These are phyloP conservation scores for Lucilia sericata DNA, from an alignment of 1,140 invertebrate genomes.

Conservation along the genomic window DNA sequence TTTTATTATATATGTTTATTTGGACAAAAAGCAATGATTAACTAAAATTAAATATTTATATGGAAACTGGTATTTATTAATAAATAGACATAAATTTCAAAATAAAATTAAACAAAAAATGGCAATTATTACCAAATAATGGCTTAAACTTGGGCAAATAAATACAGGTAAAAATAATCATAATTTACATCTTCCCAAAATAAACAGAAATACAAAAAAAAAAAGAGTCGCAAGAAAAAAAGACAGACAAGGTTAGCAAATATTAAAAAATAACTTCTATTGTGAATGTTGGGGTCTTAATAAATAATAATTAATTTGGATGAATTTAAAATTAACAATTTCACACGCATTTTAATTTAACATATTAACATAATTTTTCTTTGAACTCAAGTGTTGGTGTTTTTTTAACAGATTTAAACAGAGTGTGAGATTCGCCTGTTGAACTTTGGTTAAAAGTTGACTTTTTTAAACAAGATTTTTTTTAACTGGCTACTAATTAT, in stretches of 20 bases:
- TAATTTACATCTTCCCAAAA: slow-evolving; percentile 1
- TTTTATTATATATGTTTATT: too few relatives aligned
- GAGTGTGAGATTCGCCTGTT: not conserved
- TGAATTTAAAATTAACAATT: slow-evolving; percentile 3
- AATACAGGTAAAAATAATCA: not conserved
- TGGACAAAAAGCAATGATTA: not conserved
- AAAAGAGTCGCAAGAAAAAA: not conserved
- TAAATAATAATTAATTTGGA: not conserved
- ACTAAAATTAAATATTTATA: not conserved
- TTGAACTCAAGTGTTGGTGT: not conserved
- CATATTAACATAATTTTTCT: not conserved
- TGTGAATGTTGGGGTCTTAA: not conserved
- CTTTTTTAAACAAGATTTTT: too few relatives aligned
- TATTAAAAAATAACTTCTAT: too few relatives aligned
- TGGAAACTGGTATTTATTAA: not conserved
- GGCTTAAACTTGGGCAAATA: not conserved
- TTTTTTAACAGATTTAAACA: not conserved
- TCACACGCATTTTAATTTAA: not conserved
- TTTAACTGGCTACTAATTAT: too few relatives aligned
- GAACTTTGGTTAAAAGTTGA: not conserved
- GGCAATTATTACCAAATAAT: not conserved
- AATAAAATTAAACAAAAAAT: not conserved
- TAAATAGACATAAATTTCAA: not conserved
- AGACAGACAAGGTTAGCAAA: too few relatives aligned
- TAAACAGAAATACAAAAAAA: not conserved